phyloP scores from a whole-genome alignment of 2,797 vertebrate genomes.

The Moxostoma hubbsi region DNA sequence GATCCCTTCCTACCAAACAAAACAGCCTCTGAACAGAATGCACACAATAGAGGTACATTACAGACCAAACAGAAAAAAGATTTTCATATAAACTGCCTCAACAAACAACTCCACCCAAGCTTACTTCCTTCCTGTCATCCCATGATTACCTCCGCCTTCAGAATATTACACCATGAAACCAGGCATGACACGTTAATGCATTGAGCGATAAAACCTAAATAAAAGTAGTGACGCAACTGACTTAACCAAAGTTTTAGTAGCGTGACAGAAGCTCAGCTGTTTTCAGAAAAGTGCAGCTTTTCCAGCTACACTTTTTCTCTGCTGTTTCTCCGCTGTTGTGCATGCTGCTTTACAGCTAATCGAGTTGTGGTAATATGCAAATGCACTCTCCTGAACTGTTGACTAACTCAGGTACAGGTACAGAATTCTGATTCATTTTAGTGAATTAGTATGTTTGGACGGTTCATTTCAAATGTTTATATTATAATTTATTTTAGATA shows the following conservation, averaged over 20 bases:
- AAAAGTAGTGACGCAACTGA: neutral
- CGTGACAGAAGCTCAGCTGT: neutral
- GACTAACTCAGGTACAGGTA: too few species aligned
- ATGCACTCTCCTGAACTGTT: too few species aligned
- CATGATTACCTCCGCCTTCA: slow-evolving; percentile 1
- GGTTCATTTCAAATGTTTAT: too few species aligned
- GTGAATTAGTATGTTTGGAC: too few species aligned
- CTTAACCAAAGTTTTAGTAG: neutral
- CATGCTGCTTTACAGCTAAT: too few species aligned
- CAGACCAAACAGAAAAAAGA: slow-evolving; percentile 23
- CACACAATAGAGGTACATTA: neutral
- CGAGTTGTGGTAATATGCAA: too few species aligned
- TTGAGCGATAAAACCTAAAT: neutral
- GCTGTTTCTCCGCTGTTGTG: too few species aligned
- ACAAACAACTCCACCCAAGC: slow-evolving; percentile 12
- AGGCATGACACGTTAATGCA: neutral
- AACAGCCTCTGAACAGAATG: too few species aligned
- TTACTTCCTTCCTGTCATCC: slow-evolving; percentile 25
- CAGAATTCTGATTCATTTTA: too few species aligned
- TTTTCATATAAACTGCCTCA: slow-evolving; percentile 1
- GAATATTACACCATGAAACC: neutral
- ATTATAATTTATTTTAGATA: too few species aligned
- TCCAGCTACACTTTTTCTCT: neutral
- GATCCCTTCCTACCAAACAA: too few species aligned
- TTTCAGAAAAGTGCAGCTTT: neutral